Evolutionary conservation across 2,888 invertebrate species (phyloP).

Genomic region (Aspidiotus rigidus): DNA sequence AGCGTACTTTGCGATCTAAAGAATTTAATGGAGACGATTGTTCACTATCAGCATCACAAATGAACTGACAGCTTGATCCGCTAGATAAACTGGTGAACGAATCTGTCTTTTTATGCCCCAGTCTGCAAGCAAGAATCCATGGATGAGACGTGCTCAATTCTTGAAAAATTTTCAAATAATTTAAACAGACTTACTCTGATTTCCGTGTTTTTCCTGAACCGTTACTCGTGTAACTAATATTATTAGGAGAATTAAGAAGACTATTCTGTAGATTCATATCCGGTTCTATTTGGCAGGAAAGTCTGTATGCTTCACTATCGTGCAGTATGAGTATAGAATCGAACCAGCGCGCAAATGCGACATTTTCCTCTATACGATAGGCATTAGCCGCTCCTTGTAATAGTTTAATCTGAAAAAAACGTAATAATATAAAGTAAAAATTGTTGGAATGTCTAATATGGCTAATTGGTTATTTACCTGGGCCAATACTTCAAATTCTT

Average conservation of each 20-base stretch:
- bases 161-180: too few species aligned
- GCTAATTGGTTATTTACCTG: constrained; percentile 45
- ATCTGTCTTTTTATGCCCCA: constrained; percentile 78
- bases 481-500: constrained; percentile 97
- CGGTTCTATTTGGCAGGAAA: constrained; percentile 83
- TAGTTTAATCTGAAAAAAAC: constrained; percentile 61
- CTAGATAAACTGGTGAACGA: constrained; percentile 83
- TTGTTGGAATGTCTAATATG: neutral
- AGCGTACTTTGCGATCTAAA: constrained; percentile 52
- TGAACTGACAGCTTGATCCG: constrained; percentile 50
- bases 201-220: neutral
- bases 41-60: constrained; percentile 46
- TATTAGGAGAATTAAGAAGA: neutral
- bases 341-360: constrained; percentile 91
- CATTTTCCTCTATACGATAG: constrained; percentile 77
- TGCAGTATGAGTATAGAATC: constrained; percentile 81
- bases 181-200: neutral
- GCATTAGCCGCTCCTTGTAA: constrained; percentile 94
- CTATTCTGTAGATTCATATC: constrained; percentile 7
- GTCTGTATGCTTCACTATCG: constrained; percentile 81
- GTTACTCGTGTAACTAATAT: neutral
- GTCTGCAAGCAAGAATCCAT: neutral
- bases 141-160: too few species aligned
- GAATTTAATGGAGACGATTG: constrained; percentile 66
- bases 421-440: constrained; percentile 69